Evolutionary conservation across 2,888 invertebrate species (phyloP), one percentile per base, ranked within the genome.

Genomic region (Sialis fuliginosa): DNA sequence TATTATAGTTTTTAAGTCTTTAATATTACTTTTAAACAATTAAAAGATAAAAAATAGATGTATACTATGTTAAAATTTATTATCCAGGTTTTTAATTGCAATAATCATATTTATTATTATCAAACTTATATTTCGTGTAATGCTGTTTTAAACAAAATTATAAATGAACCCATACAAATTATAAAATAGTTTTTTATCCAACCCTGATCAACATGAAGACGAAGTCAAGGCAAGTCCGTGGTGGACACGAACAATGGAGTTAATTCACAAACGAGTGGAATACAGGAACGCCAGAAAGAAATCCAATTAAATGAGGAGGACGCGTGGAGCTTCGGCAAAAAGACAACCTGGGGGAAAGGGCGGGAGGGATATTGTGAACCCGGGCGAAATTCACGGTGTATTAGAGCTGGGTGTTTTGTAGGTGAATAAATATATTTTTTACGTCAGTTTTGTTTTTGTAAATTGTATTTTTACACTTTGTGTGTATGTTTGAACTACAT

Each of bases 291-390:
- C 56, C 57, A 60, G 62, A 62, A 63, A 62, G 62, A 63, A 63
- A 63, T 63, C 62, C 62, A 62, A 63, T 63, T 63, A 63, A 62
- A 62, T 58, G 60, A 56, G 58, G 56, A 55, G 22, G 22, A 22
- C 22, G 22, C 22, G 22, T 22, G 22, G 22, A 56, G 55, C 57
- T 54, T 55, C 57, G 13, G 45, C 37, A n/a, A 30, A 37, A 35
- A 35, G 45, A 39, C 45, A 45, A 35, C 35, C 35, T n/a, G 10
- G 10, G 10, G 10, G 35, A 2, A 3, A 10, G 10, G 35, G 35
- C 9, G 13, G 13, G 30, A 41, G 13, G 30, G 7, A 22, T 41
- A 22, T 13, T 41, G 41, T 13, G 41, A 41, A 39, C 41, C 30
- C 41, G 35, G 10, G 22, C 22, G 22, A 22, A 22, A 22, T 22